phyloP scores from a whole-genome alignment of 2,888 invertebrate genomes.

The Azorinus chamasolen region DNA sequence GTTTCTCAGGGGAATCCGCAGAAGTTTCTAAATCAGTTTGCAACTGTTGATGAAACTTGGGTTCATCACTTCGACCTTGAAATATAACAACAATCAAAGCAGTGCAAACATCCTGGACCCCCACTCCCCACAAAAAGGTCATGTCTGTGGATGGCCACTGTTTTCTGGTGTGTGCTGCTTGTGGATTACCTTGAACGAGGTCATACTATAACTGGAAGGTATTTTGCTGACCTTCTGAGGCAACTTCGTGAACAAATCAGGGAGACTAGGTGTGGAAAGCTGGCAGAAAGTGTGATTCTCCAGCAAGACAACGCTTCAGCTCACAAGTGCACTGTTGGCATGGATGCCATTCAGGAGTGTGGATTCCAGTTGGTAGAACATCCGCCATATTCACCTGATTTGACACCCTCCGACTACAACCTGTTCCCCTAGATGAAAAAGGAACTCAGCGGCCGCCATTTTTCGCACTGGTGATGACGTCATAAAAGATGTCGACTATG shows the following conservation, averaged over 20 bases:
- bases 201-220: constrained; percentile 2
- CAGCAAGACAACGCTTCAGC: no score
- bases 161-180: constrained; percentile 2
- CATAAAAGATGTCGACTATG: constrained; percentile 1
- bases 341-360: constrained; percentile 8
- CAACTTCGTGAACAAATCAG: neutral
- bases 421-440: constrained; percentile 4
- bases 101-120: neutral
- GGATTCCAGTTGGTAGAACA: constrained; percentile 12
- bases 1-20: neutral
- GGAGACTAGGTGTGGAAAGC: no score
- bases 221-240: neutral
- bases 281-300: no score
- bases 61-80: neutral
- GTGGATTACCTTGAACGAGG: constrained; percentile 4
- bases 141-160: neutral
- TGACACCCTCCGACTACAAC: neutral
- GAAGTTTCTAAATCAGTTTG: neutral
- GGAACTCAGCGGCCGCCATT: neutral
- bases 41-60: constrained; percentile 1
- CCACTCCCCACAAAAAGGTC: no score
- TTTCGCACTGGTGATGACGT: neutral
- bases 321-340: neutral
- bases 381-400: constrained; percentile 9
- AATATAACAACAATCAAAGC: neutral